A percentile compares a stretch with the other conserved stretches of the same genome.
Conservation (phyloP, 2,888 invertebrate species). For the Latrodectus elegans region DNA sequence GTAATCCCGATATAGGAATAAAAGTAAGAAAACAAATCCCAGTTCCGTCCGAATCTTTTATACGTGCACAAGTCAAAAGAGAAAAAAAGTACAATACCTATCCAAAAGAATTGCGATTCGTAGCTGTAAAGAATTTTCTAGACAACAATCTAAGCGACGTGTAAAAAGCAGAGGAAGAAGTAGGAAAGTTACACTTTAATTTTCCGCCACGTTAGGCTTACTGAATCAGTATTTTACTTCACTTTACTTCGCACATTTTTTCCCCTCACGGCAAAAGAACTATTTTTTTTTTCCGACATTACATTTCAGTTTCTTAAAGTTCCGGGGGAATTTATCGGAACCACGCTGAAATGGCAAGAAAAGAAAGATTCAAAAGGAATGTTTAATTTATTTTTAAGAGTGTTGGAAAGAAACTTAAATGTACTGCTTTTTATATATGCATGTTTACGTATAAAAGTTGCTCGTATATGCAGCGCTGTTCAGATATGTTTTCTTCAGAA, state of each 20-base stretch:
- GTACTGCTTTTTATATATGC: too few relatives aligned
- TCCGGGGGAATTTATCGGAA: conserved; percentile 28
- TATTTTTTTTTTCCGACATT: neutral
- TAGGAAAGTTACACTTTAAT: conserved; percentile 64
- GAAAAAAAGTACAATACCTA: conserved; percentile 33
- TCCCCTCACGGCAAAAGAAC: neutral
- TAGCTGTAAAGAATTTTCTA: conserved; percentile 42
- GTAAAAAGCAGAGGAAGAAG: conserved; percentile 50
- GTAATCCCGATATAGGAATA: conserved; percentile 24
- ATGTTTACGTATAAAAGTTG: too few relatives aligned
- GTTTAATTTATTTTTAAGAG: neutral
- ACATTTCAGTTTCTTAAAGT: conserved; percentile 9
- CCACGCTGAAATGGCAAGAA: conserved; percentile 7
- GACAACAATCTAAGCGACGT: conserved; percentile 62
- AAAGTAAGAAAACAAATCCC: conserved; percentile 24
- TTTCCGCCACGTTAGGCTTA: conserved; percentile 60
- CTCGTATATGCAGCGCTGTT: too few relatives aligned
- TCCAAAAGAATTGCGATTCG: conserved; percentile 36
- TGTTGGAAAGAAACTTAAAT: neutral
- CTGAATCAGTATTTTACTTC: conserved; percentile 52
- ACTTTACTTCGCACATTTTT: conserved; percentile 52
- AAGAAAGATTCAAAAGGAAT: neutral
- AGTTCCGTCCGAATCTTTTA: conserved; percentile 8
- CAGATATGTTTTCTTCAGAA: too few relatives aligned
- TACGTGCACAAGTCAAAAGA: neutral